Evolutionary conservation across 2,888 invertebrate genomes (phyloP).

Genomic region (Trilocha varians): DNA sequence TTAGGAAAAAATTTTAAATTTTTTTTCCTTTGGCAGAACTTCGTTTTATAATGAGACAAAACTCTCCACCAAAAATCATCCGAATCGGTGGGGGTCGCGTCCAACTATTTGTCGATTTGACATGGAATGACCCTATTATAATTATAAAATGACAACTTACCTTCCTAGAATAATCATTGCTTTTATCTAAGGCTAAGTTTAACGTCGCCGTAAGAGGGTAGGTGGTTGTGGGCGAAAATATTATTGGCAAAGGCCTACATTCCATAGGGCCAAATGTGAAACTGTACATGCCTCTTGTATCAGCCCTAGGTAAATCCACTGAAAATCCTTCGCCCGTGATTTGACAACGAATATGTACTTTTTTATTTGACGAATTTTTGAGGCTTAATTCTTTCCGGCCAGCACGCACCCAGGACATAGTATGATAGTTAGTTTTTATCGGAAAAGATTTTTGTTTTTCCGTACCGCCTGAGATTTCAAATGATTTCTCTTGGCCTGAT

Average conservation of each 20-base stretch:
- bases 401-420: slow-evolving; percentile 48
- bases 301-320: slow-evolving; percentile 45
- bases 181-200: slow-evolving; percentile 48
- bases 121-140: too few species aligned
- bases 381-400: slow-evolving; percentile 55
- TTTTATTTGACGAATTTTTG: slow-evolving; percentile 46
- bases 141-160: slow-evolving; percentile 20
- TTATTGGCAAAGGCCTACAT: slow-evolving; percentile 40
- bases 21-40: too few species aligned
- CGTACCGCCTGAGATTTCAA: slow-evolving; percentile 40
- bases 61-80: too few species aligned
- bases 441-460: slow-evolving; percentile 47
- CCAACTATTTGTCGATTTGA: too few species aligned
- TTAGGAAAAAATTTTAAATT: too few species aligned
- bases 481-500: slow-evolving; percentile 28
- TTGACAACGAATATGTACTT: slow-evolving; percentile 46
- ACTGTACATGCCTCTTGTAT: slow-evolving; percentile 38
- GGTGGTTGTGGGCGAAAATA: slow-evolving; percentile 37
- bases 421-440: slow-evolving; percentile 45
- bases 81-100: too few species aligned
- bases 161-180: slow-evolving; percentile 44
- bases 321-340: slow-evolving; percentile 54
- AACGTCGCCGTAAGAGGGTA: slow-evolving; percentile 39
- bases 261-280: slow-evolving; percentile 46
- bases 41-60: too few species aligned